phyloP scores from a whole-genome alignment of 2,888 invertebrate genomes.

The Drosophila silvestris region DNA sequence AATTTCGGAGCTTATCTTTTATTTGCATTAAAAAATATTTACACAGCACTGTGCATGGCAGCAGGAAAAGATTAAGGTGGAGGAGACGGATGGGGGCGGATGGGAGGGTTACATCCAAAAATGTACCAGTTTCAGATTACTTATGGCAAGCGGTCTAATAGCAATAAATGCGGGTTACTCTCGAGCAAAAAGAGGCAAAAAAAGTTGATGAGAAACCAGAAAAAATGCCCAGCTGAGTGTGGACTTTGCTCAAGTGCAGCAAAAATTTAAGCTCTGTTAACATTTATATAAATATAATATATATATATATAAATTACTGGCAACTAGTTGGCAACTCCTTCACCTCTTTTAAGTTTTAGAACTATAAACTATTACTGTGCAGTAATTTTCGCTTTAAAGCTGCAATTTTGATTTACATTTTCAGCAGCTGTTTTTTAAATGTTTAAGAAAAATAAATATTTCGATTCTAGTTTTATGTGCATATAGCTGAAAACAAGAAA shows the following conservation, averaged over 20 bases:
- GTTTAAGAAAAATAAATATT: not conserved
- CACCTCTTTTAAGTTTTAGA: slow-evolving; percentile 1
- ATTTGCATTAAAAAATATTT: slow-evolving; percentile 78
- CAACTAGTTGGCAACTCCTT: slow-evolving; percentile 3
- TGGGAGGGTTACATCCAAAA: slow-evolving; percentile 11
- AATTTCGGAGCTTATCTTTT: slow-evolving; percentile 66
- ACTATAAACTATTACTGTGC: not conserved
- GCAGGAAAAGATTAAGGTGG: slow-evolving; percentile 8
- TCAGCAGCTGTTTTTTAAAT: not conserved
- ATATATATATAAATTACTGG: not conserved
- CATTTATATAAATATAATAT: not conserved
- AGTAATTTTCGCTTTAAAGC: no score
- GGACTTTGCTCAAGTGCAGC: slow-evolving; percentile 10
- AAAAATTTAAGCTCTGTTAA: slow-evolving; percentile 5
- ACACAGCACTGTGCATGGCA: slow-evolving; percentile 63
- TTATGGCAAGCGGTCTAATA: slow-evolving; percentile 41
- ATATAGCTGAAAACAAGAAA: not conserved
- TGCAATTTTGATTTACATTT: not conserved
- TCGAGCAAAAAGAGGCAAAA: slow-evolving; percentile 14
- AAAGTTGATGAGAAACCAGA: slow-evolving; percentile 19
- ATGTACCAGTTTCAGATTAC: slow-evolving; percentile 27
- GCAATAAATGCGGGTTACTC: slow-evolving; percentile 23
- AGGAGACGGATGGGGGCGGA: no score
- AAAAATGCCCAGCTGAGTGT: slow-evolving; percentile 4
- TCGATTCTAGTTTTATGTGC: not conserved